Conservation (phyloP, 2,888 invertebrate genomes). For the Trichopria drosophilae region DNA sequence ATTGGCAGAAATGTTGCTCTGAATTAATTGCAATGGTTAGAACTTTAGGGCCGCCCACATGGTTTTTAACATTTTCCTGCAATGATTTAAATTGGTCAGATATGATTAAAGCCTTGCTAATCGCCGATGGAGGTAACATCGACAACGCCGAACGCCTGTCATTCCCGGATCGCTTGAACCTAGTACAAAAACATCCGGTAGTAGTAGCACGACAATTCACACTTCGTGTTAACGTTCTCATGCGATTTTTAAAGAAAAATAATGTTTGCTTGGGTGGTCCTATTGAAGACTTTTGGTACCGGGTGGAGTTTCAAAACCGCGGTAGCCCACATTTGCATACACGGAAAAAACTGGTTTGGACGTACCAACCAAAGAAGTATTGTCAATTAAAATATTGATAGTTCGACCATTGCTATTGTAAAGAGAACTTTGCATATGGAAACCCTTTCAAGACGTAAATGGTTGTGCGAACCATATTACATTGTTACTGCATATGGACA, state of each 20-base stretch:
- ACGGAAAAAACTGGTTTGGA: too few relatives aligned
- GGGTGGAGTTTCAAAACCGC: constrained; percentile 48
- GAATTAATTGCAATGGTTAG: constrained; percentile 45
- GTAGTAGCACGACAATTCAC: constrained; percentile 38
- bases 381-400: too few relatives aligned
- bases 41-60: constrained; percentile 43
- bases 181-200: constrained; percentile 28
- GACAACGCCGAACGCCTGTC: constrained; percentile 11
- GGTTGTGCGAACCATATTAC: too few relatives aligned
- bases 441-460: too few relatives aligned
- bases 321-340: constrained; percentile 48
- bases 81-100: constrained; percentile 44
- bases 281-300: constrained; percentile 41
- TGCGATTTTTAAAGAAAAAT: too few relatives aligned
- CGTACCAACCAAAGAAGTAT: too few relatives aligned
- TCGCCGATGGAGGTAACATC: constrained; percentile 35
- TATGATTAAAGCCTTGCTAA: constrained; percentile 45
- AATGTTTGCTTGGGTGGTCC: too few relatives aligned
- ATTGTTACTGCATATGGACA: too few relatives aligned
- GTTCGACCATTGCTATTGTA: too few relatives aligned
- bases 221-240: constrained; percentile 39
- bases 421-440: too few relatives aligned
- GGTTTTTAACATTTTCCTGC: constrained; percentile 33
- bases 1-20: constrained; percentile 39
- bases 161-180: constrained; percentile 12